Conservation (phyloP, 2,797 vertebrate genomes). For the Acrocephalus scirpaceus region DNA sequence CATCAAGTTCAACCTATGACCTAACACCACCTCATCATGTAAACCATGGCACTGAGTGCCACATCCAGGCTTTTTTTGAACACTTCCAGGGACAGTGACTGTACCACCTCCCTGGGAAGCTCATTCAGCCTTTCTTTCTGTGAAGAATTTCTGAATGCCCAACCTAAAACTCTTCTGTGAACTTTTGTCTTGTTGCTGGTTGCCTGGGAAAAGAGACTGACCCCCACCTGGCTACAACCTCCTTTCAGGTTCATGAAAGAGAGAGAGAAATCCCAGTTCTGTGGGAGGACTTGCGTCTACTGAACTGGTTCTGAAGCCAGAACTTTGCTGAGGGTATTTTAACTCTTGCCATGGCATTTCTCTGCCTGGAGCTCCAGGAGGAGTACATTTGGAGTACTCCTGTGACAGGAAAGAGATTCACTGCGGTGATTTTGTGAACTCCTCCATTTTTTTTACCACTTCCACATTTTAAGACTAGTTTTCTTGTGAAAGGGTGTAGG, state of each 20-base stretch:
- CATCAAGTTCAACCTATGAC: not conserved
- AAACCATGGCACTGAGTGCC: not conserved
- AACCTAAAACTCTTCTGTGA: not conserved
- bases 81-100: rapidly evolving
- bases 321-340: not conserved
- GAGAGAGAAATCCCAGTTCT: not conserved
- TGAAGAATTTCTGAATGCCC: not conserved
- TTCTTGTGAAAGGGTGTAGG: not conserved
- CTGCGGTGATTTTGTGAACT: not conserved
- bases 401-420: not conserved
- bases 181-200: not conserved
- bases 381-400: not conserved
- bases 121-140: not conserved
- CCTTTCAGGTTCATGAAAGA: too few relatives aligned
- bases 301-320: not conserved
- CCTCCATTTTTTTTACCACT: not conserved
- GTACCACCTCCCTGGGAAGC: not conserved
- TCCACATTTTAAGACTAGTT: not conserved
- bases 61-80: not conserved
- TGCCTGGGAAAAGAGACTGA: rapidly evolving
- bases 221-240: not conserved
- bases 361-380: not conserved
- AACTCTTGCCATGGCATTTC: not conserved
- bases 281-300: not conserved
- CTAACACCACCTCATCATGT: rapidly evolving